Evolutionary conservation across 2,113 vertebrate species (phyloP).

Genomic region (Microcebus lehilahytsara): DNA sequence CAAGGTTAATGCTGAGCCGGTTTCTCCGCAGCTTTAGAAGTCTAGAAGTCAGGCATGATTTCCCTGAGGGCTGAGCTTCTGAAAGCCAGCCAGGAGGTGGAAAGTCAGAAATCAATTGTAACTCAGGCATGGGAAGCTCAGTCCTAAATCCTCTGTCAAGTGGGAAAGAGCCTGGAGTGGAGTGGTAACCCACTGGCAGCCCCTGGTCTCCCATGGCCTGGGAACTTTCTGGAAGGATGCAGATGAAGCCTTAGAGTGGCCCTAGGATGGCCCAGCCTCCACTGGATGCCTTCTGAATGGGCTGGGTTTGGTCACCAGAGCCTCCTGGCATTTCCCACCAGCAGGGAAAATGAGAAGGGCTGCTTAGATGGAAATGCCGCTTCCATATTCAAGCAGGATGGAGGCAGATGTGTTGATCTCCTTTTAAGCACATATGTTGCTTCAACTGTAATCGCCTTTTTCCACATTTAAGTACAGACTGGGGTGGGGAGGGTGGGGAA

Average conservation of each 20-base stretch:
- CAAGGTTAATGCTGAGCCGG: no score
- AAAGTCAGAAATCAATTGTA: not conserved
- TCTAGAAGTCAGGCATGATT: no score
- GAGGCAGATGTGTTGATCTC: not conserved
- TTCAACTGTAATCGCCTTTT: constrained; percentile 58
- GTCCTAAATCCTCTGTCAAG: not conserved
- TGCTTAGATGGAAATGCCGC: constrained; percentile 31
- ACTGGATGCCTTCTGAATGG: not conserved
- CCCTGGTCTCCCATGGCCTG: not conserved
- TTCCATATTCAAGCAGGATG: not conserved
- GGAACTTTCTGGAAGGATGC: not conserved
- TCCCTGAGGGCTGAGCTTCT: no score
- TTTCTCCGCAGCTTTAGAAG: no score
- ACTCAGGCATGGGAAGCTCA: not conserved
- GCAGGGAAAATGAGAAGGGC: not conserved
- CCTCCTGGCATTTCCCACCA: not conserved
- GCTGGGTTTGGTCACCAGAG: not conserved
- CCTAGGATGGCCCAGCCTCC: not conserved
- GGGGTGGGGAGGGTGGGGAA: not conserved
- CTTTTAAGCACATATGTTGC: constrained; percentile 18
- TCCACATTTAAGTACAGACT: constrained; percentile 44
- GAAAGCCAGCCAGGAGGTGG: no score
- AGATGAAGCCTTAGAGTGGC: not conserved
- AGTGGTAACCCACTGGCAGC: not conserved
- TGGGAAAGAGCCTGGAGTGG: not conserved